These are phyloP conservation scores for Symphodus melops DNA, from an alignment of 2,113 vertebrate genomes.

Conservation along the genomic window DNA sequence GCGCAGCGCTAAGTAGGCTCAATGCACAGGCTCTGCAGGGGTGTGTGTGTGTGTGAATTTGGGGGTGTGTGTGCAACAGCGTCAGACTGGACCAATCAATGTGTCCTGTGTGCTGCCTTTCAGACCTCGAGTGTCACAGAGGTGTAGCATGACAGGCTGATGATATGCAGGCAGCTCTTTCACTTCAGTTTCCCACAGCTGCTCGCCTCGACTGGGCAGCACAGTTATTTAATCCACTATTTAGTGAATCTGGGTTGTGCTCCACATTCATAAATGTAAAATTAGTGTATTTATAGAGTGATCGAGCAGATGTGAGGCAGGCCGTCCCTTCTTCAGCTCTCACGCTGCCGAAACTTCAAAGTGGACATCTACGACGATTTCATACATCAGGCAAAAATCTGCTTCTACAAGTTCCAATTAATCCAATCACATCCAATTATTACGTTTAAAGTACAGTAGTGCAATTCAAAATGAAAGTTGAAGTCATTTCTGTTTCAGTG, in stretches of 20 bases:
- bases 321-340: conserved; percentile 3
- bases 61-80: conserved; percentile 12
- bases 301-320: conserved; percentile 2
- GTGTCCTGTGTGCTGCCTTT: conserved; percentile 52
- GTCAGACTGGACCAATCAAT: conserved; percentile 50
- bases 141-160: conserved; percentile 48
- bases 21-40: conserved; percentile 18
- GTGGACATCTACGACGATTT: not conserved
- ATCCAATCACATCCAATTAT: no score
- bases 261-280: conserved; percentile 39
- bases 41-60: conserved; percentile 1
- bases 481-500: not conserved
- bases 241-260: conserved; percentile 31
- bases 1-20: conserved; percentile 55
- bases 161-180: conserved; percentile 48
- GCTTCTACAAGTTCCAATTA: not conserved
- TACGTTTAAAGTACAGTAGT: no score
- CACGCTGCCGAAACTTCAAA: not conserved
- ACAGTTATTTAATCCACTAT: conserved; percentile 40
- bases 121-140: conserved; percentile 55
- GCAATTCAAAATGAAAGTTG: not conserved
- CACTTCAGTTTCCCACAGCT: conserved; percentile 40
- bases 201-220: conserved; percentile 16
- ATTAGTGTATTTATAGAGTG: conserved; percentile 11
- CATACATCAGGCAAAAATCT: not conserved